Conservation (phyloP, 1,140 invertebrate species). For the Lineus longissimus region DNA sequence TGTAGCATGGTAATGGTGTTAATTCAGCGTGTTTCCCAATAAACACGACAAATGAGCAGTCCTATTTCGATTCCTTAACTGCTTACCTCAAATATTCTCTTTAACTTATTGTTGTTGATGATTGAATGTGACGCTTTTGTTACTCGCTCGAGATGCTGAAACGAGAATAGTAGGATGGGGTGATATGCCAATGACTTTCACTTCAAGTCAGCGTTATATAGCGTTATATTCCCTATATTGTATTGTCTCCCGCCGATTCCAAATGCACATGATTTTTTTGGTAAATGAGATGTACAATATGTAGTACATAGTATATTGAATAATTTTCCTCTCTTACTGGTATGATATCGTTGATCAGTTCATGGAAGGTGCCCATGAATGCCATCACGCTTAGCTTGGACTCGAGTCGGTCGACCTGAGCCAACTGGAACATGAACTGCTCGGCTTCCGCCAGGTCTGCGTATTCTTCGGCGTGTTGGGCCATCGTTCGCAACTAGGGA, state of each 20-base stretch:
- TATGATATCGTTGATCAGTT: constrained; percentile 1
- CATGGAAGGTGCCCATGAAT: constrained; percentile 16
- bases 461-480: constrained; percentile 17
- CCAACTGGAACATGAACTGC: constrained; percentile 20
- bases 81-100: constrained; percentile 21
- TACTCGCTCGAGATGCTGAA: constrained; percentile 18
- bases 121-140: constrained; percentile 11
- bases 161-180: not conserved
- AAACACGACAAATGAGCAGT: no score
- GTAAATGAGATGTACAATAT: no score
- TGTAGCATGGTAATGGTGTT: no score
- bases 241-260: no score
- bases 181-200: not conserved
- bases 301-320: no score
- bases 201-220: no score
- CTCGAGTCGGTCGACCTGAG: constrained; percentile 13
- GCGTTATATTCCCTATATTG: no score
- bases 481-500: constrained; percentile 10
- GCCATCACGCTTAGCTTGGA: constrained; percentile 15
- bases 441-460: constrained; percentile 15
- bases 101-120: constrained; percentile 4
- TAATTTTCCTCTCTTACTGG: constrained; percentile 11
- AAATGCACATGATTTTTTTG: no score
- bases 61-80: not conserved
- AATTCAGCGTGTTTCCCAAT: no score